phyloP scores from a whole-genome alignment of 2,888 invertebrate species.

The Reticulitermes lucifugus region DNA sequence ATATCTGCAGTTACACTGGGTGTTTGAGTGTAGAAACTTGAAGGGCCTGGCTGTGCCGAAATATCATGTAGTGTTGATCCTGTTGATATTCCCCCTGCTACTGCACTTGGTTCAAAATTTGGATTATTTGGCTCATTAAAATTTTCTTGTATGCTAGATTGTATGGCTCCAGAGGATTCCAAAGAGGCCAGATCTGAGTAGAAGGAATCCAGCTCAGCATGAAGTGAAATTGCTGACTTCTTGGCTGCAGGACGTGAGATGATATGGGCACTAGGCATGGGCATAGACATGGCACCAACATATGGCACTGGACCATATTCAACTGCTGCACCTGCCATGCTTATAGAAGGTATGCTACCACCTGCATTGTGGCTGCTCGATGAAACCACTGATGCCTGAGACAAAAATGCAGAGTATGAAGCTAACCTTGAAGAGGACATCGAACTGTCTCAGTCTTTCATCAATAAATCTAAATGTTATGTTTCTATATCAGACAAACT shows the following conservation, averaged over 20 bases:
- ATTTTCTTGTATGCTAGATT: conserved; percentile 37
- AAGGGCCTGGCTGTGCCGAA: conserved; percentile 44
- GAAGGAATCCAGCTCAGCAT: conserved; percentile 70
- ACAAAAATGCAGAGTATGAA: background rate
- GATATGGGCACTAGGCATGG: conserved; percentile 53
- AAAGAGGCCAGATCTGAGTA: conserved; percentile 72
- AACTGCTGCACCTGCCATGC: conserved; percentile 22
- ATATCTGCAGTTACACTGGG: conserved; percentile 50
- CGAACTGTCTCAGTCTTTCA: no score
- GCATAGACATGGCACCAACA: conserved; percentile 29
- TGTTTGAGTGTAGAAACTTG: conserved; percentile 53
- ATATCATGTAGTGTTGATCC: conserved; percentile 54
- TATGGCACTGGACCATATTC: conserved; percentile 42
- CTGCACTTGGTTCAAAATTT: background rate
- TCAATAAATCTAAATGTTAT: no score
- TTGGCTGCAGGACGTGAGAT: conserved; percentile 62
- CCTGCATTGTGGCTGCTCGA: conserved; percentile 33
- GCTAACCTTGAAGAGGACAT: no score
- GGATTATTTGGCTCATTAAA: background rate
- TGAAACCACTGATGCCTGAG: conserved; percentile 42
- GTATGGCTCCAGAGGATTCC: conserved; percentile 59
- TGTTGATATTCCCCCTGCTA: conserved; percentile 43
- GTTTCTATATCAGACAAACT: no score
- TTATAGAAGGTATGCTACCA: background rate
- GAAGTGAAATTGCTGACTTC: conserved; percentile 60